Evolutionary conservation across 2,888 invertebrate genomes (phyloP).

Genomic region (Blomia tropicalis): DNA sequence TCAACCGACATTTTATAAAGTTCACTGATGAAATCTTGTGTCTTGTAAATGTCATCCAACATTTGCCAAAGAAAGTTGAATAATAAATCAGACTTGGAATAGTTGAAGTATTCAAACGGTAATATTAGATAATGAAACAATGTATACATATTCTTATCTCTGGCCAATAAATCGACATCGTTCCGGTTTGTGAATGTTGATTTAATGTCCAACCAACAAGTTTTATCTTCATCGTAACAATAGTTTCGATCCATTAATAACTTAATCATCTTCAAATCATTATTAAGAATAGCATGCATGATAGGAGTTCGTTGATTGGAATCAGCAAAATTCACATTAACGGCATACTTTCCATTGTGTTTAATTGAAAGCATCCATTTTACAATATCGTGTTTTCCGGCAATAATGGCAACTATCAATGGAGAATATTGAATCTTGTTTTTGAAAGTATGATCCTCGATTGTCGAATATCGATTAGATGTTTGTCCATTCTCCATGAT

Average conservation of each 20-base stretch:
- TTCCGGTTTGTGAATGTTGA: constrained; percentile 27
- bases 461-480: neutral
- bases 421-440: constrained; percentile 32
- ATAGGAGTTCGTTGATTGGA: constrained; percentile 35
- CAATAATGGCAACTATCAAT: constrained; percentile 36
- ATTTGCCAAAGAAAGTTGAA: constrained; percentile 4
- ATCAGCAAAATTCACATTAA: constrained; percentile 36
- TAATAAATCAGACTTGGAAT: neutral
- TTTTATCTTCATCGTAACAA: constrained; percentile 30
- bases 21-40: neutral
- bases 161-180: constrained; percentile 24
- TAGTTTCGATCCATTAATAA: constrained; percentile 36
- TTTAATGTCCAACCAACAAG: constrained; percentile 19
- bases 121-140: constrained; percentile 36
- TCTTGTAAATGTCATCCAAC: neutral
- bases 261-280: constrained; percentile 36
- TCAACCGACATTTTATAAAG: neutral
- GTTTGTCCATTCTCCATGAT: neutral
- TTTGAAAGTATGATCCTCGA: neutral
- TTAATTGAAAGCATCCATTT: constrained; percentile 33
- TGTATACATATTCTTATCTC: constrained; percentile 36
- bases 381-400: constrained; percentile 34
- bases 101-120: constrained; percentile 33
- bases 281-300: constrained; percentile 38
- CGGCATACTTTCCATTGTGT: constrained; percentile 31